These are phyloP conservation scores for Heptranchias perlo DNA, from an alignment of 2,113 vertebrate species.

Conservation along the genomic window DNA sequence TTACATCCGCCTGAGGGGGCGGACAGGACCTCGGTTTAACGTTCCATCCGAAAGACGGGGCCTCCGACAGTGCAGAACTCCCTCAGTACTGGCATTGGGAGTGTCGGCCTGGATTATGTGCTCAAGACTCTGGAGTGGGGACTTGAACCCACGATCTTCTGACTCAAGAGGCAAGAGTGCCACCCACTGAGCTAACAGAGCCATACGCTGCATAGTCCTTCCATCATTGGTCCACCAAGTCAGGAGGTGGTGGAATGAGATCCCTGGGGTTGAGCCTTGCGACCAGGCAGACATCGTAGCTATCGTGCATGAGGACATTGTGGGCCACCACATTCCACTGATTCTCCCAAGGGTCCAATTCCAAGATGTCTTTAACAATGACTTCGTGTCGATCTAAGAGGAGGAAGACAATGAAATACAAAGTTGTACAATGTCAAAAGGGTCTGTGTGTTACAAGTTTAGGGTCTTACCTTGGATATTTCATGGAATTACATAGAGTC, in stretches of 20 bases:
- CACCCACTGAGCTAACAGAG: background rate
- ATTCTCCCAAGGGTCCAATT: conserved; percentile 83
- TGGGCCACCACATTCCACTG: conserved; percentile 80
- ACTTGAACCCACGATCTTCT: background rate
- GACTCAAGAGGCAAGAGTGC: background rate
- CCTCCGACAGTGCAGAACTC: no score
- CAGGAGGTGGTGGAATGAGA: conserved; percentile 80
- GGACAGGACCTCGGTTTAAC: background rate
- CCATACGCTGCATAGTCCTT: no score
- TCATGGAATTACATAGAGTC: no score
- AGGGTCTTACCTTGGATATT: background rate
- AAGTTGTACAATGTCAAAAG: conserved; percentile 43
- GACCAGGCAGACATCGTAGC: conserved; percentile 89
- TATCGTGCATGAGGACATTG: conserved; percentile 83
- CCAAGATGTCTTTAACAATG: conserved; percentile 87
- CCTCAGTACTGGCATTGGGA: background rate
- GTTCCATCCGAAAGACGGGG: background rate
- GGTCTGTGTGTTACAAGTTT: background rate
- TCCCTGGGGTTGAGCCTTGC: conserved; percentile 86
- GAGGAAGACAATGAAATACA: background rate
- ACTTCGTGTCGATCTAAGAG: conserved; percentile 79
- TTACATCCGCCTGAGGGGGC: background rate
- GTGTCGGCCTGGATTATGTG: no score
- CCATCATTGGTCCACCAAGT: conserved; percentile 60
- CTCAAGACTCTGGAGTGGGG: background rate